Percentiles rank a stretch among this genome's conserved stretches.
Evolutionary conservation across 2,888 invertebrate species (phyloP).

Genomic region (Rugalucina vietnamica): DNA sequence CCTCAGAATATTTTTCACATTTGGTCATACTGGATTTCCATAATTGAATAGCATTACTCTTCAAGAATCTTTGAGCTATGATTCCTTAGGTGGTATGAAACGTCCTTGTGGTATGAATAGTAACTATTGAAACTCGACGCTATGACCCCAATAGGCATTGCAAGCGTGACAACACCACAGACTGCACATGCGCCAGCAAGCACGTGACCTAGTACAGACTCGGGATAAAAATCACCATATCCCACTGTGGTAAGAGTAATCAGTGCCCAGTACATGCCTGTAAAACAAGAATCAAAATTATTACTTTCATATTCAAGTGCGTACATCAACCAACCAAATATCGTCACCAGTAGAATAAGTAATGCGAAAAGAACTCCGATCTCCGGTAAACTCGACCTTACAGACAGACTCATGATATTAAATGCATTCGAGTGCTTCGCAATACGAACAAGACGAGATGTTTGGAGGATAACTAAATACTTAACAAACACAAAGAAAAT

Average conservation of each 20-base stretch:
- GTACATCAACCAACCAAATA: slow-evolving; percentile 21
- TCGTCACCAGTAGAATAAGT: neutral
- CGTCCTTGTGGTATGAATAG: slow-evolving; percentile 16
- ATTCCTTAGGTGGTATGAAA: neutral
- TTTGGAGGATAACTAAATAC: neutral
- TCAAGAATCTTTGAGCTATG: neutral
- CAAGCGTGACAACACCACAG: slow-evolving; percentile 14
- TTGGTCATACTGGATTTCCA: no score
- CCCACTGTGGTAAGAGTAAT: slow-evolving; percentile 33
- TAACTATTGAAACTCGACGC: slow-evolving; percentile 16
- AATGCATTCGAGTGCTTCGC: neutral
- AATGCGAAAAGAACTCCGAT: neutral
- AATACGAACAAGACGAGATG: neutral
- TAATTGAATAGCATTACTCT: no score
- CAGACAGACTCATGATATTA: neutral
- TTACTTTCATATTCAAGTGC: neutral
- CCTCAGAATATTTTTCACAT: no score
- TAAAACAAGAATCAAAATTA: neutral
- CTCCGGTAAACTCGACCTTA: slow-evolving; percentile 5
- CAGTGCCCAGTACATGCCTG: slow-evolving; percentile 19
- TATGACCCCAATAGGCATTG: slow-evolving; percentile 21
- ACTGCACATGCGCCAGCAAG: slow-evolving; percentile 8
- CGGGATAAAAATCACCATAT: slow-evolving; percentile 18
- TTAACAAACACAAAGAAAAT: neutral
- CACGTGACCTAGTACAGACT: neutral